Evolutionary conservation across 2,797 vertebrate species (phyloP), one percentile per base, ranked within the genome.

Genomic region (Trachops cirrhosus): DNA sequence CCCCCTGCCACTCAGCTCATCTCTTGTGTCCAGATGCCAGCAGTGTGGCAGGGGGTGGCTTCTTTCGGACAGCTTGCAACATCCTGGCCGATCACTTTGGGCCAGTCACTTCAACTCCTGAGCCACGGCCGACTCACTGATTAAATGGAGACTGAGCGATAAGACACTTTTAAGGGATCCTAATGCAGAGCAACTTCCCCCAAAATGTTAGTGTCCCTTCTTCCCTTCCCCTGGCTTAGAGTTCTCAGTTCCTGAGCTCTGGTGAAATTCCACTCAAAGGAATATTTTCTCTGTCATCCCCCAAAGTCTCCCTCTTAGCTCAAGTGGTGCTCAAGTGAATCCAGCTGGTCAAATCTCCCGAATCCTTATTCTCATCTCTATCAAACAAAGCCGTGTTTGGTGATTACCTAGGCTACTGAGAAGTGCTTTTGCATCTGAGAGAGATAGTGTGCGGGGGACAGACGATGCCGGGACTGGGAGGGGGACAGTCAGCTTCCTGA

Each of bases 181-280:
- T 24, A 19, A 21, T 1, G 0, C n/a, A 6, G 0, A 64, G 7
- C 1, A 11, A 10, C 12, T 34, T 46, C 57, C 34, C 1, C 4
- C 0, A 2, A 16, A 22, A 2, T 2, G 6, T n/a, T 2, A 46
- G 41, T 0, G 3, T 26, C 59, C 19, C 9, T 4, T 1, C 4
- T 39, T 22, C 2, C 29, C 21, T 22, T 11, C 41, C 26, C 7
- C 34, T 29, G 1, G 1, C 10, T 4, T 4, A 3, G 18, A 16
- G 37, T 11, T 22, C 86, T 78, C 50, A 2, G 34, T 1, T 34
- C 24, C 0, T 4, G 0, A 9, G 29, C 29, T 79, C 37, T 0
- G 1, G 34, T 3, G 73, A 34, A 85, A 29, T 59, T 52, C 32
- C 34, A 4, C 37, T 44, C 39, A 54, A 74, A 59, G 24, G 21